A percentile compares a stretch with the other conserved stretches of the same genome.
Evolutionary conservation across 1,140 invertebrate genomes (phyloP).

Genomic region (Thaumatotibia leucotreta): DNA sequence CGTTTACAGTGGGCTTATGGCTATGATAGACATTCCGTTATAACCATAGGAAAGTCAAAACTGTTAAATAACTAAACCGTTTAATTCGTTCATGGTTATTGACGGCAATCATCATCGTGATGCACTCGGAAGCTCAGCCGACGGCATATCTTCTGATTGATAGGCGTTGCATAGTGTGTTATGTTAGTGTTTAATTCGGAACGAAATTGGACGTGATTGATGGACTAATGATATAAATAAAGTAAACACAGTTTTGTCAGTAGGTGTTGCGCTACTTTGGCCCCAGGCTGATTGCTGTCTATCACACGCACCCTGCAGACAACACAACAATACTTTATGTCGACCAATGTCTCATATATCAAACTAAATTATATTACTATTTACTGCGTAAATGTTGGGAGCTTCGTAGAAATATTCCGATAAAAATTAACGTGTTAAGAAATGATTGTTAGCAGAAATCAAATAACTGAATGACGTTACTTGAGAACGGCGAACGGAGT

Average conservation of each 20-base stretch:
- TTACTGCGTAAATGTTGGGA: background rate
- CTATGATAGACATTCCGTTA: background rate
- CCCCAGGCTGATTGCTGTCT: constrained; percentile 32
- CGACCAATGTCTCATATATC: constrained; percentile 28
- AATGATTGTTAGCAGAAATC: background rate
- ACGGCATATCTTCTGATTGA: constrained; percentile 55
- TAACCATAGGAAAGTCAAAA: constrained; percentile 5
- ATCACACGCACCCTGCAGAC: constrained; percentile 27
- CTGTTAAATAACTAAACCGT: constrained; percentile 7
- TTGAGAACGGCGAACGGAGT: background rate
- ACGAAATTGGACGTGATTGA: constrained; percentile 72
- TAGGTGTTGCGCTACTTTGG: constrained; percentile 31
- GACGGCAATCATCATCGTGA: constrained; percentile 7
- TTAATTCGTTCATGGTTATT: constrained; percentile 7
- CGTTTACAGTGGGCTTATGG: background rate
- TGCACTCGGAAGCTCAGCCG: constrained; percentile 25
- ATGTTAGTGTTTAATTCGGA: constrained; percentile 71
- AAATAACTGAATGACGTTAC: background rate
- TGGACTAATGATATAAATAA: constrained; percentile 73
- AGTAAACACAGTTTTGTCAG: constrained; percentile 49
- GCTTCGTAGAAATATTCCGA: background rate
- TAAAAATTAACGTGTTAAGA: background rate
- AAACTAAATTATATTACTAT: constrained; percentile 14
- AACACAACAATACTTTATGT: constrained; percentile 27
- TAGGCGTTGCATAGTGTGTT: constrained; percentile 47